phyloP scores from a whole-genome alignment of 2,113 vertebrate genomes.

The Chinchilla lanigera region DNA sequence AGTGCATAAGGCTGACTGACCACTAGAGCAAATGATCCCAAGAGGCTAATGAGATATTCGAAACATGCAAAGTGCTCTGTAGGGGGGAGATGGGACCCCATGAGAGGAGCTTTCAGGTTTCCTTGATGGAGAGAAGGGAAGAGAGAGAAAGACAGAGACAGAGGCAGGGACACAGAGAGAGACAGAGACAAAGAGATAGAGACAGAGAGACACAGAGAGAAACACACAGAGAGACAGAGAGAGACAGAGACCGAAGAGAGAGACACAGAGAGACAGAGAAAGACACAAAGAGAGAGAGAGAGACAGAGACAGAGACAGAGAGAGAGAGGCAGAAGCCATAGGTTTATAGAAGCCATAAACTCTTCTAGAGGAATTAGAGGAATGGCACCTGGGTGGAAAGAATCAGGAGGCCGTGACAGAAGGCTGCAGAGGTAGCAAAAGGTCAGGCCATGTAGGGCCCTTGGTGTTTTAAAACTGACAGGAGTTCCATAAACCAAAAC shows the following conservation, averaged over 20 bases:
- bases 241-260: too few species aligned
- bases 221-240: too few species aligned
- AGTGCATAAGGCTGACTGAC: neutral
- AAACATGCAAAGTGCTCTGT: neutral
- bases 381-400: neutral
- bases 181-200: neutral
- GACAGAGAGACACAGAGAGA: too few species aligned
- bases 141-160: neutral
- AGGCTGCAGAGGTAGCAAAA: neutral
- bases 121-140: neutral
- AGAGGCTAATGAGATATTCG: neutral
- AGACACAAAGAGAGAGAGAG: neutral
- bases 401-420: neutral
- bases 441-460: neutral
- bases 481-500: neutral
- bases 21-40: neutral
- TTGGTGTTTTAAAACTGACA: neutral
- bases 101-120: neutral
- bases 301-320: neutral
- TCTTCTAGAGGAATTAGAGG: neutral
- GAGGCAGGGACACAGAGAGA: neutral
- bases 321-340: neutral
- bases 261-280: too few species aligned
- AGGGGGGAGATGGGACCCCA: too few species aligned
- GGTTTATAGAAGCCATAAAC: neutral